Conservation (phyloP, 2,797 vertebrate genomes). For the Cossypha niveicapilla region DNA sequence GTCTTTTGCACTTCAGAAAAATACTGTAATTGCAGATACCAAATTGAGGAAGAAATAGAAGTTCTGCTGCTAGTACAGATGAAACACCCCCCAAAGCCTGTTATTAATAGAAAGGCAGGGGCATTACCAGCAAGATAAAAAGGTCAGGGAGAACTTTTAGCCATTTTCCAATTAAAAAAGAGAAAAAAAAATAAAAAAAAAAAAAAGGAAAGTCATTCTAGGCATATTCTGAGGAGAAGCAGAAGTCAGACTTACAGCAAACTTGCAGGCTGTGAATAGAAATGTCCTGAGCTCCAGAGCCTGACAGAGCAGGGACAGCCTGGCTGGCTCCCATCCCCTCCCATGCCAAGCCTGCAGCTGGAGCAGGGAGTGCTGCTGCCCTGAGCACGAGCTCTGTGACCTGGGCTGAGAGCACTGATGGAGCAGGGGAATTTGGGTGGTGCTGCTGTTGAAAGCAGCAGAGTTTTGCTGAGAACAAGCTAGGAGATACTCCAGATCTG, state of each 20-base stretch:
- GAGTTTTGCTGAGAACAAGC: background rate
- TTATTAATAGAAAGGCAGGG: slow-evolving; percentile 43
- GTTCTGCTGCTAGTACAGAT: slow-evolving; percentile 2
- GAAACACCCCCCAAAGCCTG: slow-evolving; percentile 1
- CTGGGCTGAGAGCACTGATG: background rate
- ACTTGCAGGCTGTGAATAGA: background rate
- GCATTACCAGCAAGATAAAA: background rate
- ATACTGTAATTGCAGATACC: slow-evolving; percentile 33
- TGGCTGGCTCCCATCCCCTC: background rate
- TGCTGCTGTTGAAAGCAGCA: background rate
- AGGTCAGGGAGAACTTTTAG: slow-evolving; percentile 25
- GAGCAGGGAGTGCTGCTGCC: background rate
- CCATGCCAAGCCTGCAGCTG: background rate
- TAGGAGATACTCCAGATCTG: background rate
- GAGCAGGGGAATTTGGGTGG: background rate
- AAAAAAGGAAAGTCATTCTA: background rate
- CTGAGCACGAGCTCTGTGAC: background rate
- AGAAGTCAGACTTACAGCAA: background rate
- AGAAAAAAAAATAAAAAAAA: background rate
- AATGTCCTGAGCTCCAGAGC: background rate
- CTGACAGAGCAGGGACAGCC: background rate
- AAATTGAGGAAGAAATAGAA: slow-evolving; percentile 33
- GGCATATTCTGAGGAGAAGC: background rate
- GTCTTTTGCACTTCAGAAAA: slow-evolving; percentile 44
- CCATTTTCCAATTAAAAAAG: slow-evolving; percentile 12